Percentiles rank a stretch among this genome's conserved stretches.
phyloP scores from a whole-genome alignment of 1,140 invertebrate species.

The Papilio aristodemus region DNA sequence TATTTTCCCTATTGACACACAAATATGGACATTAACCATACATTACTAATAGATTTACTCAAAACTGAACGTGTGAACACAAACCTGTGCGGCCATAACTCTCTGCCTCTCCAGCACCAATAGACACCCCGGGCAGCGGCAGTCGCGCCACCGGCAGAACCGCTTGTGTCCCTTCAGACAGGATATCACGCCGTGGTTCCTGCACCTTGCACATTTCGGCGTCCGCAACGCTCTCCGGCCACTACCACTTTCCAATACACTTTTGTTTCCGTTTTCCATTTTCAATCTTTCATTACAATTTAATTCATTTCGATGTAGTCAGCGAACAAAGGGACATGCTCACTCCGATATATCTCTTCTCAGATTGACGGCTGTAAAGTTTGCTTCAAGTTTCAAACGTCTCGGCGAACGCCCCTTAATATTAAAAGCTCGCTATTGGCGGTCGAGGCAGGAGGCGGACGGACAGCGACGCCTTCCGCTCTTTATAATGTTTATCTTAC shows the following conservation, averaged over 20 bases:
- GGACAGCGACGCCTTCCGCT: slow-evolving; percentile 35
- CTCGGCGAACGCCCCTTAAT: slow-evolving; percentile 48
- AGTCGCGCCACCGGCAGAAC: slow-evolving; percentile 89
- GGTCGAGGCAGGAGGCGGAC: slow-evolving; percentile 43
- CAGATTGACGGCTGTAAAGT: slow-evolving; percentile 61
- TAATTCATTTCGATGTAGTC: slow-evolving; percentile 4
- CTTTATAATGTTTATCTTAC: not conserved
- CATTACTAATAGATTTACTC: too few relatives aligned
- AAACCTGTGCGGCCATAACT: slow-evolving; percentile 93
- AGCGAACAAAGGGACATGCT: slow-evolving; percentile 46
- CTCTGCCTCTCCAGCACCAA: slow-evolving; percentile 93
- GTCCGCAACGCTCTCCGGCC: slow-evolving; percentile 81
- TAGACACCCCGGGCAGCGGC: slow-evolving; percentile 91
- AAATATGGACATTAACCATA: too few relatives aligned
- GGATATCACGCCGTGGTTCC: slow-evolving; percentile 94
- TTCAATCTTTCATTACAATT: slow-evolving; percentile 20
- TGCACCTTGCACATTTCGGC: slow-evolving; percentile 93
- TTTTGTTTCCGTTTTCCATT: slow-evolving; percentile 56
- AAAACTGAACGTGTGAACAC: not conserved
- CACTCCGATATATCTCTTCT: slow-evolving; percentile 62
- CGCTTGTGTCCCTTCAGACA: slow-evolving; percentile 93
- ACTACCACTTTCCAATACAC: slow-evolving; percentile 39
- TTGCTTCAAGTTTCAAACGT: slow-evolving; percentile 56
- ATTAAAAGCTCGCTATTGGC: slow-evolving; percentile 50
- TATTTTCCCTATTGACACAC: too few relatives aligned